Percentiles rank a stretch among this genome's conserved stretches.
These are phyloP conservation scores for Dicyrtomina minuta DNA, from an alignment of 2,888 invertebrate genomes.

Conservation along the genomic window DNA sequence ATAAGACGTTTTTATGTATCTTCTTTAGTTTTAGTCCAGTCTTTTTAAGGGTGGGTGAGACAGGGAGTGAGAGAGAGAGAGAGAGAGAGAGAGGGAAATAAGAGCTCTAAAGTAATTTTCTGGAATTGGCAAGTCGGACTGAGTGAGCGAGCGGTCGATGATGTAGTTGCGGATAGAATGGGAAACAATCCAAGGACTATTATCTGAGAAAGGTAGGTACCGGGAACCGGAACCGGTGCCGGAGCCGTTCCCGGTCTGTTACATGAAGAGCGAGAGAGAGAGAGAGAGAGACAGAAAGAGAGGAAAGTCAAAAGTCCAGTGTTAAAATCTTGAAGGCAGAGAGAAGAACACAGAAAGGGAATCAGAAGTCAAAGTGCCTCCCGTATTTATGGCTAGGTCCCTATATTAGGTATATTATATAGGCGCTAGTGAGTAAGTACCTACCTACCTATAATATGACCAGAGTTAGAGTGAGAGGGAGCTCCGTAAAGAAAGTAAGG, in stretches of 20 bases:
- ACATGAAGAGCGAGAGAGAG: neutral
- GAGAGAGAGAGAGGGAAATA: constrained; percentile 3
- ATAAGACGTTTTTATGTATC: too few relatives aligned
- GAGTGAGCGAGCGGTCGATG: constrained; percentile 27
- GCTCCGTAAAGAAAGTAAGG: neutral
- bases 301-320: neutral
- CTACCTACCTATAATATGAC: too few relatives aligned
- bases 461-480: neutral
- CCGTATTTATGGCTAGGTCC: neutral
- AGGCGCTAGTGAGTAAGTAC: constrained; percentile 18
- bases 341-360: neutral
- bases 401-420: constrained; percentile 9
- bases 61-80: too few relatives aligned
- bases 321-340: too few relatives aligned
- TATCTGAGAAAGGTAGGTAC: neutral
- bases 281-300: neutral
- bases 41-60: too few relatives aligned
- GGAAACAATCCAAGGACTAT: constrained; percentile 6
- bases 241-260: neutral
- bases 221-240: too few relatives aligned
- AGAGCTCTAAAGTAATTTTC: constrained; percentile 12
- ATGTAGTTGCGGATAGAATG: constrained; percentile 34
- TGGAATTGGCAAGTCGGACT: constrained; percentile 24
- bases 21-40: too few relatives aligned
- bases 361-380: neutral